Evolutionary conservation across 2,797 vertebrate species (phyloP), one percentile per base, ranked within the genome.

Genomic region (Varecia variegata): DNA sequence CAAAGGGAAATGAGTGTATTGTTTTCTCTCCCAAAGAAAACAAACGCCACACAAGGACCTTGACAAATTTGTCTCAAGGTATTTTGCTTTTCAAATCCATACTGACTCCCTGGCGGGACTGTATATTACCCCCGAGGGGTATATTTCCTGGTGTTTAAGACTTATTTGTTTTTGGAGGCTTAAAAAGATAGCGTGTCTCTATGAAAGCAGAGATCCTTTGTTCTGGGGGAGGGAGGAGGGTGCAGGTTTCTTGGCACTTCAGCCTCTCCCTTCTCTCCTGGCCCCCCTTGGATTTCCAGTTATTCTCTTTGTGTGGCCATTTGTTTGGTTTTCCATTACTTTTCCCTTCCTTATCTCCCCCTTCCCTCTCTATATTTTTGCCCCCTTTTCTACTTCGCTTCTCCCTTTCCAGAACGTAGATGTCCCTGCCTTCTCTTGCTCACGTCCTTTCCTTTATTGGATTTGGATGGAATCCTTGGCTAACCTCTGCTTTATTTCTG

Each of bases 31-130:
- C 3, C 12, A 18, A 7, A 13, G 17, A 96, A 97, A 93, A 89
- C 40, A 83, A 94, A 89, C 79, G 27, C 77, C 17, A 83, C 47
- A 47, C 35, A 54, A 90, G 76, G 13, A 77, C 84, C 58, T 17
- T 38, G 32, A 88, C 74, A 92, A 88, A 94, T 97, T 96, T 91
- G 7, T 88, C 40, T 88, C 50, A 71, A 74, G 58, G 67, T 67
- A 30, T 94, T 97, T 79, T 92, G 65, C 83, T 97, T 94, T 92
- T 97, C 62, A 96, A 97, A 97, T 96, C 17, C 17, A 1, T 83
- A 11, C 73, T 20, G 68, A 20, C 95, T 91, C 95, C 27, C 47
- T 93, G 79, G 35, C 70, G 84, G 90, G 77, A 90, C 94, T 97
- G 56, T 18, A 2, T 91, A 50, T 93, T 93, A 67, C 52, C 92